Base-by-base conservation (phyloP, 2,888 invertebrate species). In the Drosophila nigricruria region DNA sequence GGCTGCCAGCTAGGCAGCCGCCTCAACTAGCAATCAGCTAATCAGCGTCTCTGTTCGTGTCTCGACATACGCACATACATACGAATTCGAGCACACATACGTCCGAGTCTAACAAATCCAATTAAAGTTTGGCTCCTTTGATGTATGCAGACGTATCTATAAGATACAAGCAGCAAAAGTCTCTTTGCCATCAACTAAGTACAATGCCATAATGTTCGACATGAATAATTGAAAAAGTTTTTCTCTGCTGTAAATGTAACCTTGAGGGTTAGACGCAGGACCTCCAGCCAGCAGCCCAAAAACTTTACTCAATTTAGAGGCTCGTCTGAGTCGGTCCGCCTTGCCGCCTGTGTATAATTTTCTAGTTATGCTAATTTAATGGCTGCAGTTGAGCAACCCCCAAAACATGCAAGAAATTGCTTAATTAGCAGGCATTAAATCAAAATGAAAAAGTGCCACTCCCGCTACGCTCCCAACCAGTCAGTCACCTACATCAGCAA, bases 151-250 rank as follows among this genome's bases (percentile, higher is more conserved):
- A 76, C 77, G 58, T 64, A 77, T 65, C 70, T 61, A 65, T 50
- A 74, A 88, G 81, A 80, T 78, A 86, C 81, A 67, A 70, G 73
- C 52, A 59, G 58, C 50, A 52, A 79, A 67, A 73, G 56, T 65
- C 63, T 70, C 38, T 23, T 8, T 54, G 50, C 40, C 73, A 54
- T 52, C 74, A 66, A 43, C 69, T 62, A 75, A 75, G 71, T 70
- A 83, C 84, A 80, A 77, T 73, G 69, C 82, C 88, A 88, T 78
- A 77, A 89, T 89, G 84, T 87, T 79, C 77, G 82, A 81, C 86
- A 89, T 86, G 89, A 86, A 86, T 86, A 86, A 86, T 86, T 86
- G 86, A 86, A 86, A 86, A 89, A 89, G 82, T 86, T 86, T 85
- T 72, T 71, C 52, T 57, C 34, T 50, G 60, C 66, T 72, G 68